A percentile compares a stretch with the other conserved stretches of the same genome.
These are phyloP conservation scores for Mareca penelope DNA, from an alignment of 2,797 vertebrate genomes.

Conservation along the genomic window DNA sequence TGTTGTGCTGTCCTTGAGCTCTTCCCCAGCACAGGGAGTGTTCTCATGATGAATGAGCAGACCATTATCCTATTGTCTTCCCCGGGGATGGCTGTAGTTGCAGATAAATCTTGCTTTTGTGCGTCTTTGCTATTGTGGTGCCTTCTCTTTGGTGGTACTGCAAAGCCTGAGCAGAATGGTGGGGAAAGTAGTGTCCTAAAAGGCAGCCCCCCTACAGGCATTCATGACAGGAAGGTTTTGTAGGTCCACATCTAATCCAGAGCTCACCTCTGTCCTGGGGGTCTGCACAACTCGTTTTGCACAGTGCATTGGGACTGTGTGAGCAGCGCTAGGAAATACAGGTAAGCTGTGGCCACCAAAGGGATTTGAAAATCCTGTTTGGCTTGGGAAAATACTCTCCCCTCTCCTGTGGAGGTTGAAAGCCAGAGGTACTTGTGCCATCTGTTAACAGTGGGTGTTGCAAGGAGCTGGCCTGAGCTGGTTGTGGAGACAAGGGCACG, in stretches of 20 bases:
- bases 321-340: rapidly evolving
- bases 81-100: background rate
- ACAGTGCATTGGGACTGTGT: background rate
- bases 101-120: background rate
- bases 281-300: background rate
- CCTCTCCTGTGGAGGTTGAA: background rate
- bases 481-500: background rate
- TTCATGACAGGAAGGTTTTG: background rate
- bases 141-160: background rate
- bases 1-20: background rate
- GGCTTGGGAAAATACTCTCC: background rate
- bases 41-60: background rate
- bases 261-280: background rate
- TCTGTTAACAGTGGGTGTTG: background rate
- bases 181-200: background rate
- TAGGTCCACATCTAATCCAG: background rate
- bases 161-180: background rate
- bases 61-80: background rate
- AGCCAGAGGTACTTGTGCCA: background rate
- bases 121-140: background rate
- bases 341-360: background rate
- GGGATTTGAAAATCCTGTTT: background rate
- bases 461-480: background rate
- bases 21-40: background rate
- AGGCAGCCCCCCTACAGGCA: background rate